A percentile compares a stretch with the other conserved stretches of the same genome.
Conservation (phyloP, 2,113 vertebrate species). For the Menidia beryllina region DNA sequence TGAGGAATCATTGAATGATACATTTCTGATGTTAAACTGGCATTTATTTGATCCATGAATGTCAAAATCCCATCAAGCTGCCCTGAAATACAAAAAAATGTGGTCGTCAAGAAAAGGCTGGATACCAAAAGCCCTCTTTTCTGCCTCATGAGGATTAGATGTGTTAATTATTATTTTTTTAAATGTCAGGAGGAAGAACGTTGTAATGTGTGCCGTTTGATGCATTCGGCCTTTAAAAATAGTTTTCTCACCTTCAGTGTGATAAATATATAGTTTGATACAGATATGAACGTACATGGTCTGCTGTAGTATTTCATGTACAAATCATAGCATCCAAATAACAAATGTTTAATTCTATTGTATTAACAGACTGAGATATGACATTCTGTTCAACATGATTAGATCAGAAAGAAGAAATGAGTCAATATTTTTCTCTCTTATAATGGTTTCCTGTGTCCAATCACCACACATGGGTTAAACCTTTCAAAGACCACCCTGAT, state of each 20-base stretch:
- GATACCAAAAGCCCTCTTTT: too few species aligned
- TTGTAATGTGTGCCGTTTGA: conserved; percentile 52
- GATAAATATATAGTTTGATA: conserved; percentile 46
- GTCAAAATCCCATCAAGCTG: too few species aligned
- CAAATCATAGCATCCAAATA: background rate
- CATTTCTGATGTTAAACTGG: too few species aligned
- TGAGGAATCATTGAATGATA: too few species aligned
- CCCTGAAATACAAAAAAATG: too few species aligned
- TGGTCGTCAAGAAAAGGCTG: too few species aligned
- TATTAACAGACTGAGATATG: background rate
- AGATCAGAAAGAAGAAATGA: conserved; percentile 11
- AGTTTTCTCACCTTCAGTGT: conserved; percentile 49
- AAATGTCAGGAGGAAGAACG: conserved; percentile 53
- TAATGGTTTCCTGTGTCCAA: conserved; percentile 12
- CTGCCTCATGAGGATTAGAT: too few species aligned
- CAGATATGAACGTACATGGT: conserved; percentile 40
- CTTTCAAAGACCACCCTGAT: too few species aligned
- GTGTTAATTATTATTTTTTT: conserved; percentile 70
- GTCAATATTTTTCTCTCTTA: background rate
- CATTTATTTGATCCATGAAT: too few species aligned
- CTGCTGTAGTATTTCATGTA: conserved; percentile 17
- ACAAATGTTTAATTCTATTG: background rate
- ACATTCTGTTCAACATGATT: conserved; percentile 11
- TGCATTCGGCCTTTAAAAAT: conserved; percentile 55
- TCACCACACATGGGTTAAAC: background rate